Conservation (phyloP, 2,113 vertebrate genomes). For the Pachycephala philippinensis region DNA sequence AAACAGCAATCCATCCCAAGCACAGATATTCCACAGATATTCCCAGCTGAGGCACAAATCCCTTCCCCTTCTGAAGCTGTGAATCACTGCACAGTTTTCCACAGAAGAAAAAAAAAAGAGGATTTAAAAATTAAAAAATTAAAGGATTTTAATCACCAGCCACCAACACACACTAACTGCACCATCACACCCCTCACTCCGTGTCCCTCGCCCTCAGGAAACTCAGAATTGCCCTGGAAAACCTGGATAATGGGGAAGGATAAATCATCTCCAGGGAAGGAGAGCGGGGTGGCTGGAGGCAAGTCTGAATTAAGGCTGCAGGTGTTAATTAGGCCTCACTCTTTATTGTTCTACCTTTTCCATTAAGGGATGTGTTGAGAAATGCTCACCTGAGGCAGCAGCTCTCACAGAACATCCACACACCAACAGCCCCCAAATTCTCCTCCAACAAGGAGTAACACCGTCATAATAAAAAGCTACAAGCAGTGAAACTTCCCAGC, state of each 20-base stretch:
- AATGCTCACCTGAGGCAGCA: background rate
- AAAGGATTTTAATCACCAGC: background rate
- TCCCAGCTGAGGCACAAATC: background rate
- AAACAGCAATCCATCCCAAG: background rate
- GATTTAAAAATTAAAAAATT: no score
- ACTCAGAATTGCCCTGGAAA: background rate
- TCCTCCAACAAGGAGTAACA: background rate
- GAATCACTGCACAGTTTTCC: background rate
- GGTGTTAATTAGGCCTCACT: background rate
- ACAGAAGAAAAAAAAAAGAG: background rate
- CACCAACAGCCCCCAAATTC: background rate
- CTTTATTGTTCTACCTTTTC: background rate
- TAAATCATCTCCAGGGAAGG: background rate
- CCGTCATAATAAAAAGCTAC: background rate
- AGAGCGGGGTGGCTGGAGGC: background rate
- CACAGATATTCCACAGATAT: background rate
- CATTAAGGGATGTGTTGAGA: fast-evolving
- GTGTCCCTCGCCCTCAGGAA: background rate
- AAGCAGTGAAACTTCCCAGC: background rate
- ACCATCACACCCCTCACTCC: background rate
- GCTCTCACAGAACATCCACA: background rate
- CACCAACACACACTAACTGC: background rate
- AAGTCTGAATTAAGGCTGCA: background rate
- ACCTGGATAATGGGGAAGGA: background rate
- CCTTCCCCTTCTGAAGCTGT: background rate